A percentile compares a stretch with the other conserved stretches of the same genome.
These are phyloP conservation scores for Serilophus lunatus DNA, from an alignment of 2,113 vertebrate genomes.

Conservation along the genomic window DNA sequence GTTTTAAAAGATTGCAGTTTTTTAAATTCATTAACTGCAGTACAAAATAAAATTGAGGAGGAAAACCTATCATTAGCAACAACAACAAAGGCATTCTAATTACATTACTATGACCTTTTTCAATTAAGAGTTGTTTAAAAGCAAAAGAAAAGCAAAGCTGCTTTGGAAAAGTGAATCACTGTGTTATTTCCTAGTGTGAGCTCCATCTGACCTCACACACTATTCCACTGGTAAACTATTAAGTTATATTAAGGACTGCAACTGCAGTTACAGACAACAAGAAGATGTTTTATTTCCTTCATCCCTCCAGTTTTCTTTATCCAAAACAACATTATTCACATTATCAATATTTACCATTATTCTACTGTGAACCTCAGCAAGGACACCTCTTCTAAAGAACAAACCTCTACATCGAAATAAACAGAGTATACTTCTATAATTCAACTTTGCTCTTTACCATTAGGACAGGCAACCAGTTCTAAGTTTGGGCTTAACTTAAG, in stretches of 20 bases:
- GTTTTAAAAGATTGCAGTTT: neutral
- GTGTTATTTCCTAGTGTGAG: slow-evolving; percentile 20
- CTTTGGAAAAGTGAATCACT: slow-evolving; percentile 29
- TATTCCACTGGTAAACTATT: neutral
- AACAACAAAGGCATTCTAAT: neutral
- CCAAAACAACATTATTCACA: neutral
- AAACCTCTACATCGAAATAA: neutral
- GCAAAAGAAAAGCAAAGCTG: neutral
- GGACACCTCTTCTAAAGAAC: neutral
- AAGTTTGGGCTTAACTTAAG: neutral
- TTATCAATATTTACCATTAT: neutral
- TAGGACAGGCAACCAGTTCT: neutral
- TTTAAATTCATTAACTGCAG: neutral
- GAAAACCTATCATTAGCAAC: neutral
- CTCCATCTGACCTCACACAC: neutral
- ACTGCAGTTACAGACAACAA: neutral
- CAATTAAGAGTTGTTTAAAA: neutral
- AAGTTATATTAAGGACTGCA: neutral
- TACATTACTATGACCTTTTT: neutral
- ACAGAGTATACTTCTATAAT: neutral
- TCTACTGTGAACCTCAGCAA: neutral
- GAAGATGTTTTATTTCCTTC: neutral
- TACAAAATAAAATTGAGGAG: neutral
- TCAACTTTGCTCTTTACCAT: neutral
- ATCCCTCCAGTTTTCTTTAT: neutral